phyloP scores from a whole-genome alignment of 2,888 invertebrate genomes.

The Erebia epiphron region DNA sequence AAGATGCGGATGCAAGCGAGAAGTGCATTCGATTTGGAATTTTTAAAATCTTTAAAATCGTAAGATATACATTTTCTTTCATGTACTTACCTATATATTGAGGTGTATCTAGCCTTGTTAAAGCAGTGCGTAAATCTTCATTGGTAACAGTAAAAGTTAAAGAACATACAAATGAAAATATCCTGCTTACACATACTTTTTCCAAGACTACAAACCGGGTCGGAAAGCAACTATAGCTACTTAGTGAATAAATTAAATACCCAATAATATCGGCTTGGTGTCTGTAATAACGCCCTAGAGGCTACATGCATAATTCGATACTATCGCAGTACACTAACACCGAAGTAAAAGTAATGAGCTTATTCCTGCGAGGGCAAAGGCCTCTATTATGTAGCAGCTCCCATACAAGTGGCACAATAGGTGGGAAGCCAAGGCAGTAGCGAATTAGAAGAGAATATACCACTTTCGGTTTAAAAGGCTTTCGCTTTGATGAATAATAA shows the following conservation, averaged over 20 bases:
- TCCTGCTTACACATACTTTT: too few relatives aligned
- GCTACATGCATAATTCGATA: conserved; percentile 23
- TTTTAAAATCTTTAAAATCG: too few relatives aligned
- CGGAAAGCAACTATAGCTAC: not conserved
- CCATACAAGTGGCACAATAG: conserved; percentile 33
- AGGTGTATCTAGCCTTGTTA: too few relatives aligned
- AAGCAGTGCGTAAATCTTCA: too few relatives aligned
- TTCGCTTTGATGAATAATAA: conserved; percentile 13
- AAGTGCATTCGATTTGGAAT: too few relatives aligned
- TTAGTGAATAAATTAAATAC: not conserved
- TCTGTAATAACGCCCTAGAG: conserved; percentile 15
- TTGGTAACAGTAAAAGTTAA: too few relatives aligned
- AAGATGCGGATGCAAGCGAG: too few relatives aligned
- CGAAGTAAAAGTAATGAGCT: conserved; percentile 41
- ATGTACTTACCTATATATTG: too few relatives aligned
- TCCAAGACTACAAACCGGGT: too few relatives aligned
- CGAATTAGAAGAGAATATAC: conserved; percentile 19
- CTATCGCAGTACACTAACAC: conserved; percentile 31
- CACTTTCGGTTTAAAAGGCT: conserved; percentile 16
- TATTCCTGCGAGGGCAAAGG: conserved; percentile 40
- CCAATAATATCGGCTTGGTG: not conserved
- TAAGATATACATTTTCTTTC: too few relatives aligned
- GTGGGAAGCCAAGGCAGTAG: conserved; percentile 10
- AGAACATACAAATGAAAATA: too few relatives aligned
- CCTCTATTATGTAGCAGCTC: conserved; percentile 34